Conservation (phyloP, 2,113 vertebrate genomes). For the Sturnus vulgaris region DNA sequence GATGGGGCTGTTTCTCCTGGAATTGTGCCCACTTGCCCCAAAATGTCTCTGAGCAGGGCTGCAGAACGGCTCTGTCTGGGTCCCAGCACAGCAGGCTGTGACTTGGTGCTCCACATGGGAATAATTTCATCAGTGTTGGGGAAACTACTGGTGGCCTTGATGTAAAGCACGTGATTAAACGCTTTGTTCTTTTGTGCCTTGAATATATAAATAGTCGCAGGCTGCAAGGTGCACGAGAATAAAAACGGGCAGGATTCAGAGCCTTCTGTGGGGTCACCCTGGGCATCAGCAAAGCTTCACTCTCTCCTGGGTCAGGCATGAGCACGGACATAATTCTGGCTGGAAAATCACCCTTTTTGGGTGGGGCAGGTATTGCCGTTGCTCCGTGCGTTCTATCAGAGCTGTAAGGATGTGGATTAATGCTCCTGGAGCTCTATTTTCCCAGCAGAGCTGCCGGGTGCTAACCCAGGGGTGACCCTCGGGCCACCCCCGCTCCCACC, state of each 20-base stretch:
- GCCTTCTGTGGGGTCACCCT: not conserved
- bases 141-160: not conserved
- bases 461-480: conserved; percentile 26
- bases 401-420: rapidly evolving
- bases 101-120: rapidly evolving
- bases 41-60: not conserved
- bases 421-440: not conserved
- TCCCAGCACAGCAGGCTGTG: not conserved
- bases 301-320: too few relatives aligned
- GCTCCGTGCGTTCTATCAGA: rapidly evolving
- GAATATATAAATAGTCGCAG: not conserved
- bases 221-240: not conserved
- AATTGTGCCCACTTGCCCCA: not conserved
- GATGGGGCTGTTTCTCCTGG: not conserved
- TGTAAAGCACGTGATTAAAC: not conserved
- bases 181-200: not conserved
- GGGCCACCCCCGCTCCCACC: not conserved
- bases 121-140: not conserved
- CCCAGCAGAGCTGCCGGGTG: not conserved
- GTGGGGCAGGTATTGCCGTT: not conserved
- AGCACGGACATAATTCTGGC: not conserved
- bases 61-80: not conserved
- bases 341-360: not conserved
- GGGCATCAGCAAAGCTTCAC: not conserved
- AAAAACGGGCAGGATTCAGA: not conserved